Evolutionary conservation across 2,797 vertebrate genomes (phyloP), one percentile per base, ranked within the genome.

Genomic region (Rhinophrynus dorsalis): DNA sequence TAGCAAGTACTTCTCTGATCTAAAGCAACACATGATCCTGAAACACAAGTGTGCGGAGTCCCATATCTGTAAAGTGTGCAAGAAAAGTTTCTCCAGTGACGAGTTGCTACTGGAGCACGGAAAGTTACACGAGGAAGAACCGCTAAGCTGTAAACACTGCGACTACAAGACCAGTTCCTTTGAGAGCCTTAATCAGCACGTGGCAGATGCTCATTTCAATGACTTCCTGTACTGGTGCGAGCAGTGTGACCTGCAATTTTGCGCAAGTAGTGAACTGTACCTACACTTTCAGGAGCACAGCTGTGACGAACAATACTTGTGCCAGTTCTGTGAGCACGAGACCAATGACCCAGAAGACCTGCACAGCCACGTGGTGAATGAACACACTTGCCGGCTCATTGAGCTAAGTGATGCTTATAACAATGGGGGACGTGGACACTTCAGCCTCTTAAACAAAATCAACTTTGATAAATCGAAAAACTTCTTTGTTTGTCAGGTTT

Each of bases 261-360:
- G 90, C 37, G 90, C 90, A 0, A 92, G 90, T 79, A 92, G 90
- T 0, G 90, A 92, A 48, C 63, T 92, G 60, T 91, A 92, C 75
- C 83, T 92, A 3, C 90, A 92, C 61, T 90, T 92, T 79, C 90
- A 92, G 81, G 89, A 92, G n/a, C 90, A 92, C 71, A 90, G 89
- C 80, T 90, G 90, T 3, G 90, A 92, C 0, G 90, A 92, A 58
- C 90, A 90, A 74, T 92, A 92, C 70, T 64, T 92, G 68, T 92
- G 90, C 47, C 90, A 92, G 80, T 92, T 92, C 76, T 92, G 90
- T n/a, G 90, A 92, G 76, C 90, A 92, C 0, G 90, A 91, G 42
- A 92, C 90, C 0, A 90, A 87, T 0, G 90, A 92, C 26, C 90
- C 90, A 0, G 89, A 90, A 76, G 90, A 91, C 24, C 79, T 92